phyloP scores from a whole-genome alignment of 2,888 invertebrate genomes.

The Hydroisotoma schaefferi region DNA sequence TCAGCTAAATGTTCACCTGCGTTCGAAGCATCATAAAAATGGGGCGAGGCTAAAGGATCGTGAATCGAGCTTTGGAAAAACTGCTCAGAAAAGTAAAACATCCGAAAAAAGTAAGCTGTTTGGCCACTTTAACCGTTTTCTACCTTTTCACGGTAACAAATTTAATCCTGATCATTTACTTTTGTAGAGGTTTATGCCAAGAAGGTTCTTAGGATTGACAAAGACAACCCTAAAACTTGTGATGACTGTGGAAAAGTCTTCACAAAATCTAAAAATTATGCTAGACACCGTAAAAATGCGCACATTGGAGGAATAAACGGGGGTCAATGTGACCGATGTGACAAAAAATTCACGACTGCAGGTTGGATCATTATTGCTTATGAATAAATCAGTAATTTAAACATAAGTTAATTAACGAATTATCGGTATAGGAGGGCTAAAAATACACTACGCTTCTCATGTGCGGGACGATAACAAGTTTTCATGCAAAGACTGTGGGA shows the following conservation, averaged over 20 bases:
- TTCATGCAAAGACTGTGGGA: slow-evolving; percentile 30
- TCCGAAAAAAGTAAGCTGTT: too few species aligned
- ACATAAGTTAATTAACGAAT: neutral
- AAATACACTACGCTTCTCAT: slow-evolving; percentile 22
- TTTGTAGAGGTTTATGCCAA: too few species aligned
- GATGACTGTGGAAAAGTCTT: neutral
- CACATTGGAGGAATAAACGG: neutral
- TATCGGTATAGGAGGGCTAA: neutral
- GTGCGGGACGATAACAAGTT: slow-evolving; percentile 31
- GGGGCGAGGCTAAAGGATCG: neutral
- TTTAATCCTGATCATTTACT: too few species aligned
- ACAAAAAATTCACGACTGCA: slow-evolving; percentile 23
- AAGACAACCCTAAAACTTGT: neutral
- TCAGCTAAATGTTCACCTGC: slow-evolving; percentile 16
- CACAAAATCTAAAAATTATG: neutral
- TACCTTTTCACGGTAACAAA: too few species aligned
- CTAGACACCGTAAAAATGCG: neutral
- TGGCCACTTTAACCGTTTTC: too few species aligned
- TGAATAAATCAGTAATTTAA: neutral
- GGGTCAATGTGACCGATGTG: slow-evolving; percentile 30
- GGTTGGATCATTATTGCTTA: slow-evolving; percentile 28
- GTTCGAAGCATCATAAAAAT: slow-evolving; percentile 14
- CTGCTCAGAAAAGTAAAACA: neutral
- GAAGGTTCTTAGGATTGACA: too few species aligned
- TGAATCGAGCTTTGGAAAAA: too few species aligned